Evolutionary conservation across 2,888 invertebrate genomes (phyloP).

Genomic region (Caenorhabditis parvicauda): DNA sequence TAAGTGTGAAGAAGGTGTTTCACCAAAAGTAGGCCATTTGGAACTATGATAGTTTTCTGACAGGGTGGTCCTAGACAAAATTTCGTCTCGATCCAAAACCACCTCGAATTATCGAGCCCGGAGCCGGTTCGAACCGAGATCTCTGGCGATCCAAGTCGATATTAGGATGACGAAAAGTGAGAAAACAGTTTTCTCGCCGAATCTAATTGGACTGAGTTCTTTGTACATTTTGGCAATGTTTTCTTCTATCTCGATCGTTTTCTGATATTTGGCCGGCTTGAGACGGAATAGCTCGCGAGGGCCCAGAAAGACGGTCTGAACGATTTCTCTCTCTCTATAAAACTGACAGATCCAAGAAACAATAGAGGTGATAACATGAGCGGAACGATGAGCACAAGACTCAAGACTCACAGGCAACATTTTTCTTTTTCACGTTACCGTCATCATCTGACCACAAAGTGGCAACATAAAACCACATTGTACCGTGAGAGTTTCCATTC

Average conservation of each 20-base stretch:
- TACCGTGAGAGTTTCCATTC: too few species aligned
- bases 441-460: too few species aligned
- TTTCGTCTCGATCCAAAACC: neutral
- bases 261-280: slow-evolving; percentile 7
- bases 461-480: too few species aligned
- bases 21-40: too few species aligned
- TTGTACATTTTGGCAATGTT: slow-evolving; percentile 24
- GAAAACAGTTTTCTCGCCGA: slow-evolving; percentile 28
- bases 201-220: slow-evolving; percentile 23
- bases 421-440: too few species aligned
- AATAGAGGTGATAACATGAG: slow-evolving; percentile 31
- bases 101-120: slow-evolving; percentile 17
- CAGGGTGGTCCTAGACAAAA: neutral
- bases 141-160: slow-evolving; percentile 28
- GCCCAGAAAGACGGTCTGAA: too few species aligned
- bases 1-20: too few species aligned
- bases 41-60: too few species aligned
- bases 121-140: slow-evolving; percentile 25
- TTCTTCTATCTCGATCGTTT: slow-evolving; percentile 14
- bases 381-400: slow-evolving; percentile 32
- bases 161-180: slow-evolving; percentile 21
- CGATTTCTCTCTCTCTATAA: too few species aligned
- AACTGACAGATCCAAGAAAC: slow-evolving; percentile 28
- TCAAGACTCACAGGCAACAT: too few species aligned
- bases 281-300: slow-evolving; percentile 2